Percentiles rank a stretch among this genome's conserved stretches.
Conservation (phyloP, 1,140 invertebrate genomes). For the Drosophila seguyi region DNA sequence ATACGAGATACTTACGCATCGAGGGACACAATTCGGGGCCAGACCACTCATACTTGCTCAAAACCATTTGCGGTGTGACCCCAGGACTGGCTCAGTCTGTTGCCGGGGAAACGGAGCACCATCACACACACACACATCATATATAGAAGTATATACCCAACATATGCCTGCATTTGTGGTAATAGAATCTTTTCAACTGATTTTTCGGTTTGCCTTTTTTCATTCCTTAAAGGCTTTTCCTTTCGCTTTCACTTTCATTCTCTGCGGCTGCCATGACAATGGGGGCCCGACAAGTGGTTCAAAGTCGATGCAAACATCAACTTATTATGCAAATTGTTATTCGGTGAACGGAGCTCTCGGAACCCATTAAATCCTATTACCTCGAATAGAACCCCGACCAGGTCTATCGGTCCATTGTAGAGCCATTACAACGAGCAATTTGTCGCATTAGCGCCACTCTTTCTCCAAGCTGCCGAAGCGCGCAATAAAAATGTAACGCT, state of each 20-base stretch:
- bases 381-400: constrained; percentile 32
- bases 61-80: constrained; percentile 35
- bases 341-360: constrained; percentile 46
- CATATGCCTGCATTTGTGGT: constrained; percentile 22
- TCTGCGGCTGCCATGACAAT: constrained; percentile 57
- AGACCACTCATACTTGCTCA: constrained; percentile 28
- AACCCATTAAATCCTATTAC: constrained; percentile 74
- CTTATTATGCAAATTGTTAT: constrained; percentile 81
- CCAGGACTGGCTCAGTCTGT: constrained; percentile 22
- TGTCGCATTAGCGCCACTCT: constrained; percentile 54
- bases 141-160: neutral
- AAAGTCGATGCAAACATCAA: constrained; percentile 63
- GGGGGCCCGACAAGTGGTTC: constrained; percentile 15
- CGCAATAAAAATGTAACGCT: constrained; percentile 29
- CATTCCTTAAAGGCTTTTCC: constrained; percentile 28
- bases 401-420: constrained; percentile 49
- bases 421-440: constrained; percentile 66
- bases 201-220: constrained; percentile 40
- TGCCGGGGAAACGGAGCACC: constrained; percentile 7
- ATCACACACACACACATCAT: constrained; percentile 12
- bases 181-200: constrained; percentile 50
- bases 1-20: constrained; percentile 28
- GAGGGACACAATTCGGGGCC: constrained; percentile 24
- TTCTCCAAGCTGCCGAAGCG: neutral
- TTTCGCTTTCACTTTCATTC: neutral